phyloP scores from a whole-genome alignment of 2,113 vertebrate genomes.

The Hemicordylus capensis region DNA sequence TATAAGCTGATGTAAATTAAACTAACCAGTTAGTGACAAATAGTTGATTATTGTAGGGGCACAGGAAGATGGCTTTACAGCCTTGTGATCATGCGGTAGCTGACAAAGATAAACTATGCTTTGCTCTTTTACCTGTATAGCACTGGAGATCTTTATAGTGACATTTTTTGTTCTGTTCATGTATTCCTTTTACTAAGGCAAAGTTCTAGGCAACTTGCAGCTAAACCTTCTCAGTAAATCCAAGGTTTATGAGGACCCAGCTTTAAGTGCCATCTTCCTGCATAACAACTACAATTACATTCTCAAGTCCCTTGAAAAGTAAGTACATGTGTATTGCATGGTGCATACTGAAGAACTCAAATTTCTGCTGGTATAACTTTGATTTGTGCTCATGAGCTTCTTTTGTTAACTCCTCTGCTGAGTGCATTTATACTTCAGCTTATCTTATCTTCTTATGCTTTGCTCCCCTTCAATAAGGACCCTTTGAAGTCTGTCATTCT shows the following conservation, averaged over 20 bases:
- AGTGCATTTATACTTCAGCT: not conserved
- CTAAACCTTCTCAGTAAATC: slow-evolving; percentile 96
- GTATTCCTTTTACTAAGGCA: slow-evolving; percentile 78
- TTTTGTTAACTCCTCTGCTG: not conserved
- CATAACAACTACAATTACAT: slow-evolving; percentile 99
- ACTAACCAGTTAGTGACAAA: not conserved
- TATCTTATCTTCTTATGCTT: slow-evolving; percentile 7
- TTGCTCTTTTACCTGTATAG: not conserved
- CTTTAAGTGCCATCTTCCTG: slow-evolving; percentile 94
- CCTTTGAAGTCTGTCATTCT: slow-evolving; percentile 39
- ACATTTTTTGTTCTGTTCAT: not conserved
- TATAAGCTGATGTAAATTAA: not conserved
- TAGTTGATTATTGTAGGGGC: not conserved
- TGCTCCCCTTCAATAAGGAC: slow-evolving; percentile 19
- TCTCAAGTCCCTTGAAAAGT: slow-evolving; percentile 98
- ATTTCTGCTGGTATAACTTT: not conserved
- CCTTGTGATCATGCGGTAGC: not conserved
- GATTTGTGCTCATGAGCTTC: not conserved
- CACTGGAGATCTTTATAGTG: not conserved
- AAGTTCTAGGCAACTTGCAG: slow-evolving; percentile 96
- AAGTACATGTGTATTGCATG: slow-evolving; percentile 43
- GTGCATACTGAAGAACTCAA: not conserved
- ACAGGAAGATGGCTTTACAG: not conserved
- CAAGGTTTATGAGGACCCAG: slow-evolving; percentile 95
- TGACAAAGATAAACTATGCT: too few species aligned